These are phyloP conservation scores for Tiliqua scincoides DNA, from an alignment of 2,113 vertebrate species.

Conservation along the genomic window DNA sequence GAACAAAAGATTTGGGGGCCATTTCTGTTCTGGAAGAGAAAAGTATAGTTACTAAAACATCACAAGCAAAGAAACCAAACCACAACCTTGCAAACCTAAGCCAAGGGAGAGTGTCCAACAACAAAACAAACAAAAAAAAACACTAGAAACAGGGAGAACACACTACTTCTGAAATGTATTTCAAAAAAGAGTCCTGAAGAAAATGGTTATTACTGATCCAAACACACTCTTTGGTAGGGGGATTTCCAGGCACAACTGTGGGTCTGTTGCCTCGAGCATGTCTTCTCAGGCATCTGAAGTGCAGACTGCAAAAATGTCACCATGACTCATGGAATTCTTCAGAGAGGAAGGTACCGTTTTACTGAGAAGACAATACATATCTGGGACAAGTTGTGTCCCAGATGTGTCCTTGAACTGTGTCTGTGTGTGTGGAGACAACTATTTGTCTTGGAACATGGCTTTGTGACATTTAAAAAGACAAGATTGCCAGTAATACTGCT, in stretches of 20 bases:
- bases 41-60: background rate
- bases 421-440: too few species aligned
- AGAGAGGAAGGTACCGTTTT: background rate
- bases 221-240: background rate
- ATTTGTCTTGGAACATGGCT: too few species aligned
- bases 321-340: background rate
- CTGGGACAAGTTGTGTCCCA: too few species aligned
- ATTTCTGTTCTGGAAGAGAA: slow-evolving; percentile 17
- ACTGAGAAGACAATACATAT: background rate
- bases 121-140: too few species aligned
- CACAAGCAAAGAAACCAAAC: background rate
- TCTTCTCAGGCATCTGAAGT: background rate
- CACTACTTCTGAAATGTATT: background rate
- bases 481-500: too few species aligned
- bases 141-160: background rate
- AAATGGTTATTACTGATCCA: background rate
- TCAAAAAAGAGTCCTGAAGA: background rate
- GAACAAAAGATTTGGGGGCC: background rate
- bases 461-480: too few species aligned
- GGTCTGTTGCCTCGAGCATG: background rate
- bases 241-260: background rate
- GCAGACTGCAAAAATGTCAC: background rate
- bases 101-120: background rate
- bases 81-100: background rate
- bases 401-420: too few species aligned